These are phyloP conservation scores for Tiliacea citrago DNA, from an alignment of 2,888 invertebrate genomes.

Conservation along the genomic window DNA sequence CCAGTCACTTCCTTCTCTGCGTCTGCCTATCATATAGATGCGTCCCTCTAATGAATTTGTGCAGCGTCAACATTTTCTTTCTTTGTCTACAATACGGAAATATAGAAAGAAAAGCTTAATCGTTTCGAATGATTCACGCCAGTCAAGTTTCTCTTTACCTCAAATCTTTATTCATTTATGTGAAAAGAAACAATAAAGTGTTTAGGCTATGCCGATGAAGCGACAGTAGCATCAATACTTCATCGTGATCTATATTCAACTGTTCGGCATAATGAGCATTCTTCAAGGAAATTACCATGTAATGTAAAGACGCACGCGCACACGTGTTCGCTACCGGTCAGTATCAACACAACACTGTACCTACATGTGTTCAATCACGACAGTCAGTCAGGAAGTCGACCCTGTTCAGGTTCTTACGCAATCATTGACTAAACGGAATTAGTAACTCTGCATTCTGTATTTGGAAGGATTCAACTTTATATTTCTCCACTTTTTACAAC, in stretches of 20 bases:
- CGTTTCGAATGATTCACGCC: neutral
- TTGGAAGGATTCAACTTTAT: neutral
- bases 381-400: slow-evolving; percentile 17
- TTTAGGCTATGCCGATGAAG: neutral
- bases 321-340: slow-evolving; percentile 1
- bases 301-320: neutral
- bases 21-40: neutral
- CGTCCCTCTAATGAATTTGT: neutral
- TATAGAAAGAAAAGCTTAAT: neutral
- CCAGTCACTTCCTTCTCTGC: neutral
- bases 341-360: slow-evolving; percentile 3
- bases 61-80: neutral
- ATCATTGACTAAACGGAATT: neutral
- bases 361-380: slow-evolving; percentile 31
- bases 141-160: neutral
- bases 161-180: neutral
- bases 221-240: neutral
- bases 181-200: neutral
- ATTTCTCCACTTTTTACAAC: neutral
- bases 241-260: slow-evolving; percentile 25
- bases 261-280: neutral
- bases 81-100: neutral
- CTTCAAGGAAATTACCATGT: slow-evolving; percentile 6
- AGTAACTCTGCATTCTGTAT: neutral
- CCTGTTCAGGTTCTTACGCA: neutral